Base-by-base conservation (phyloP, 2,797 vertebrate species). In the Ispidina picta region DNA sequence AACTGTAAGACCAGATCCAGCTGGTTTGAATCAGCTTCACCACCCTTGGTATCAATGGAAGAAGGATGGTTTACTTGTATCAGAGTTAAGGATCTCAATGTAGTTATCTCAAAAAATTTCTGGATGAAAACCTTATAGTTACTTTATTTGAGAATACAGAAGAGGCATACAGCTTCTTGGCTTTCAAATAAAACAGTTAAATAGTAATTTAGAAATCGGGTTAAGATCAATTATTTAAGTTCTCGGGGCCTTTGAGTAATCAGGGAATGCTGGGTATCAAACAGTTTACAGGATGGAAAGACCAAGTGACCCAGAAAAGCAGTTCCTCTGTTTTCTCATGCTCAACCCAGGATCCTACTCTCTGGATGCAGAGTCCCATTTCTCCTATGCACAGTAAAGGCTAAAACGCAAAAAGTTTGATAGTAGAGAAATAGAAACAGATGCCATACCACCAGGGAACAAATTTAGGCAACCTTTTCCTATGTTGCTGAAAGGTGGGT, bases 21-120 rank as follows among this genome's bases (percentile, higher is more conserved):
- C 79, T 93, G 91, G 89, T 91, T 90, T 95, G 76, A 69, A 88
- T 95, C 85, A 96, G 66, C 73, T 87, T 46, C 66, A 89, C 89
- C 28, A 68, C 26, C 62, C 60, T 69, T 37, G 10, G 21, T 86
- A 93, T 86, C 92, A 84, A 76, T 73, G 91, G 29, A 84, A 79
- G 83, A 46, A 76, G 63, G 16, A 63, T 23, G 21, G 2, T 85
- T 95, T 88, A 86, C 71, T 76, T 59, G 31, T 58, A 79, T 82
- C 0, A 0, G 68, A 79, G 56, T 82, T 89, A 89, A 1, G 1
- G 18, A 88, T 88, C 66, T 93, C 41, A 1, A 48, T 20, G 48
- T 23, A 68, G 29, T 33, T 86, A 62, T 82, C 43, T 86, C 5
- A 0, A 83, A 76, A 89, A 43, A 84, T 58, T 88, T 56, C 74